Conservation (phyloP, 2,888 invertebrate genomes). For the Pilophorus perplexus region DNA sequence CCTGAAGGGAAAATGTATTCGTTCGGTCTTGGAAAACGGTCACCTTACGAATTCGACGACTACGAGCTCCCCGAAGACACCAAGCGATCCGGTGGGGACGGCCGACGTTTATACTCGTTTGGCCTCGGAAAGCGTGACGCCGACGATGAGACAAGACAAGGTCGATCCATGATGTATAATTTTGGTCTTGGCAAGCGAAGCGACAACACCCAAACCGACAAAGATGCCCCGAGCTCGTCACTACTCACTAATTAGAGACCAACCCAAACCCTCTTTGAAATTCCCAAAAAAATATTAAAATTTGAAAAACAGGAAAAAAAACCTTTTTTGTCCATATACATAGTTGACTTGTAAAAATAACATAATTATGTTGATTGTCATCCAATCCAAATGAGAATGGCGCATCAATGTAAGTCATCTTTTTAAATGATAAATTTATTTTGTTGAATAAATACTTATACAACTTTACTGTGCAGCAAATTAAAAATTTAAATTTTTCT, state of each 20-base stretch:
- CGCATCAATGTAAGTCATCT: slow-evolving; percentile 10
- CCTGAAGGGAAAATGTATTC: slow-evolving; percentile 45
- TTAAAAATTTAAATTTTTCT: slow-evolving; percentile 23
- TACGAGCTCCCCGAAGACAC: slow-evolving; percentile 51
- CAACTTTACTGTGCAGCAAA: slow-evolving; percentile 35
- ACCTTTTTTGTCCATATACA: slow-evolving; percentile 9
- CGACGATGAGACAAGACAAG: slow-evolving; percentile 51
- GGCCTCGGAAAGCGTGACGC: slow-evolving; percentile 61
- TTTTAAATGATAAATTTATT: slow-evolving; percentile 28
- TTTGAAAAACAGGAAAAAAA: slow-evolving; percentile 8
- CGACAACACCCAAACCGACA: slow-evolving; percentile 23
- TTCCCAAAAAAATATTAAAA: background rate
- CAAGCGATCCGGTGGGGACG: slow-evolving; percentile 53
- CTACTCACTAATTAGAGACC: slow-evolving; percentile 34
- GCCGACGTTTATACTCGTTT: slow-evolving; percentile 52
- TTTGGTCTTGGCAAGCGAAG: slow-evolving; percentile 60
- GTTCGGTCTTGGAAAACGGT: slow-evolving; percentile 45
- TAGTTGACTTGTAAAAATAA: background rate
- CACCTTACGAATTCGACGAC: slow-evolving; percentile 55
- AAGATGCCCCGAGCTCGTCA: slow-evolving; percentile 25
- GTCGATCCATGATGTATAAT: slow-evolving; percentile 53
- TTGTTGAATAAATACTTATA: slow-evolving; percentile 33
- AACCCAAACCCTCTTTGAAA: background rate
- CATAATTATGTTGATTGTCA: background rate
- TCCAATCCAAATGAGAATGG: background rate